Conservation (phyloP, 2,888 invertebrate species). For the Patella pellucida region DNA sequence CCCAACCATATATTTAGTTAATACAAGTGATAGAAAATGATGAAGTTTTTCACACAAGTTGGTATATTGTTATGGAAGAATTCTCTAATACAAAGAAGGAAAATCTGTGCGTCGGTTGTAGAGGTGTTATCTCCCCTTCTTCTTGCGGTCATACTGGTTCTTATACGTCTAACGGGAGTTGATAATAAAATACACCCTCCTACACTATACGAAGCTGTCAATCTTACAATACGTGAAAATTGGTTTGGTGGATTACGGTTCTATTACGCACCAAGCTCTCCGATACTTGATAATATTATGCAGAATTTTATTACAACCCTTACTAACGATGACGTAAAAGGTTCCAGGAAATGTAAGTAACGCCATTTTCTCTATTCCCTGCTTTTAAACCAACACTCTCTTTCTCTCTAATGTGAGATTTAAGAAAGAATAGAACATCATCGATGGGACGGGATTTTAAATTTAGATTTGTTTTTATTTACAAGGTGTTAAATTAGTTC, state of each 20-base stretch:
- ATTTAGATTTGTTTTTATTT: no score
- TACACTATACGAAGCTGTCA: conserved; percentile 21
- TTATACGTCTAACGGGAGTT: conserved; percentile 36
- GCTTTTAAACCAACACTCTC: no score
- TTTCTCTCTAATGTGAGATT: no score
- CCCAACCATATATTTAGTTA: no score
- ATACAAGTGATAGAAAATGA: not conserved
- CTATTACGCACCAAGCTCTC: conserved; percentile 22
- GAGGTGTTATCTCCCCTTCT: conserved; percentile 51
- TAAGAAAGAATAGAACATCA: no score
- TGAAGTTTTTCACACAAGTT: conserved; percentile 42
- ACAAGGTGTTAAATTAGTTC: no score
- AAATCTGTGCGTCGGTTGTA: conserved; percentile 51
- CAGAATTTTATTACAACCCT: not conserved
- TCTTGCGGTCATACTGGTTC: conserved; percentile 47
- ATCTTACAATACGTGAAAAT: not conserved
- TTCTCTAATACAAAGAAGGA: conserved; percentile 48
- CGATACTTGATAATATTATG: not conserved
- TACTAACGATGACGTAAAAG: no score
- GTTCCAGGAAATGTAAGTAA: no score
- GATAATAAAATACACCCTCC: not conserved
- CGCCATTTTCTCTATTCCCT: no score
- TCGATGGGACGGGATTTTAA: no score
- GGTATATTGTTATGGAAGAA: conserved; percentile 58
- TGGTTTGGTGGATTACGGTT: not conserved